Evolutionary conservation across 1,140 invertebrate genomes (phyloP).

Genomic region (Cydia fagiglandana): DNA sequence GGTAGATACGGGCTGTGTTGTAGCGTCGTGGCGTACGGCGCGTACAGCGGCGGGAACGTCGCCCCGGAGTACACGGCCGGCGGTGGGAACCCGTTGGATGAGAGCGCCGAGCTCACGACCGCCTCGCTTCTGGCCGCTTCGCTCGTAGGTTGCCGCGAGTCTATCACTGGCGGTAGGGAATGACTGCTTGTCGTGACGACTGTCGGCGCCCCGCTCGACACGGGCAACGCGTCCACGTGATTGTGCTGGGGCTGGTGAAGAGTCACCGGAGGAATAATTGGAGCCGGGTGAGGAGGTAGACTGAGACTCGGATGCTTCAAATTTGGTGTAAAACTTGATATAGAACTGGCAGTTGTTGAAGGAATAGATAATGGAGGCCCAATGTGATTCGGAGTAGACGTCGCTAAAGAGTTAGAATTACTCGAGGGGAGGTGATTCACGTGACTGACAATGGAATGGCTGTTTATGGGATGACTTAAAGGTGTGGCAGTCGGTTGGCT

Average conservation of each 20-base stretch:
- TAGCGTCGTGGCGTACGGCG: conserved; percentile 84
- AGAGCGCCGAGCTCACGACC: conserved; percentile 48
- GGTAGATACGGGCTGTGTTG: conserved; percentile 84
- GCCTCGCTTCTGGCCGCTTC: conserved; percentile 56
- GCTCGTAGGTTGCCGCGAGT: conserved; percentile 54
- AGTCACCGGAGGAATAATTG: conserved; percentile 51
- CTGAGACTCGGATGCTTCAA: conserved; percentile 62
- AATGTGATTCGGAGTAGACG: conserved; percentile 61
- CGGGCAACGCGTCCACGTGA: conserved; percentile 53
- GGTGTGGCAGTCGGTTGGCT: conserved; percentile 50
- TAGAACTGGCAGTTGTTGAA: conserved; percentile 57
- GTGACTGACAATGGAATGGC: conserved; percentile 65
- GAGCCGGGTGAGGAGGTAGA: conserved; percentile 48
- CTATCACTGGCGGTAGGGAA: conserved; percentile 51
- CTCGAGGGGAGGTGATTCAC: conserved; percentile 55
- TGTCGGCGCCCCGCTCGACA: conserved; percentile 50
- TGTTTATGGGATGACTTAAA: conserved; percentile 59
- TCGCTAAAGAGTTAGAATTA: conserved; percentile 51
- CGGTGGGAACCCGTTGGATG: conserved; percentile 65
- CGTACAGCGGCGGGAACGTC: conserved; percentile 85
- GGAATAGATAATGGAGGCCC: conserved; percentile 51
- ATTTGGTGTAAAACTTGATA: conserved; percentile 57
- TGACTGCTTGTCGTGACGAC: conserved; percentile 50
- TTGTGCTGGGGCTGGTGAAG: conserved; percentile 51
- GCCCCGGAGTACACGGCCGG: conserved; percentile 80